These are phyloP conservation scores for Balearica regulorum DNA, from an alignment of 2,797 vertebrate species.

Conservation along the genomic window DNA sequence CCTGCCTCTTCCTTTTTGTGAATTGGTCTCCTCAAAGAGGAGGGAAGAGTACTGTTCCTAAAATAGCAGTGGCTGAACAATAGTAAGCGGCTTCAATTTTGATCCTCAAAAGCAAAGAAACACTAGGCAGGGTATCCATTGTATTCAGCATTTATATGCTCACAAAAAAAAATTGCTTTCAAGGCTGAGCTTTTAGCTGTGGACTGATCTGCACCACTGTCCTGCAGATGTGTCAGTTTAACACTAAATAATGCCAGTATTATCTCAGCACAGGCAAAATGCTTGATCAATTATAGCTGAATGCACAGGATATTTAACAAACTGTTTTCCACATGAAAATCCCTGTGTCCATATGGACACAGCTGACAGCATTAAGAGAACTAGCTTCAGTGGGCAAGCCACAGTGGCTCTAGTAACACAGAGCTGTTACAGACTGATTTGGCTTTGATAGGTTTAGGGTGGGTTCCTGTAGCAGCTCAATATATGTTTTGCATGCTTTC, in stretches of 20 bases:
- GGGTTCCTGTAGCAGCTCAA: neutral
- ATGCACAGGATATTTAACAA: neutral
- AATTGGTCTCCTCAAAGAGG: neutral
- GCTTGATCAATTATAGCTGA: neutral
- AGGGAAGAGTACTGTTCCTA: neutral
- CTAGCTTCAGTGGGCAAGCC: neutral
- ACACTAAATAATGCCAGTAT: neutral
- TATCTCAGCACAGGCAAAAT: neutral
- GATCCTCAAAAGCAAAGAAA: neutral
- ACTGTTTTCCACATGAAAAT: neutral
- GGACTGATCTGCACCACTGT: neutral
- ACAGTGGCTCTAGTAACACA: neutral
- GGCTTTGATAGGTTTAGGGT: neutral
- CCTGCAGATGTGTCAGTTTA: neutral
- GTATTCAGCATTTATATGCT: neutral
- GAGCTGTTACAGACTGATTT: neutral
- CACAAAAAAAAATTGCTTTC: neutral
- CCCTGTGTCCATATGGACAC: neutral
- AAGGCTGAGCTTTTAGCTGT: neutral
- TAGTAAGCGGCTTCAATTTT: neutral
- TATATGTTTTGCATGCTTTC: neutral
- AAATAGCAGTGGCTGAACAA: neutral
- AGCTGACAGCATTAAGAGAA: neutral
- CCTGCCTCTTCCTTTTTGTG: neutral
- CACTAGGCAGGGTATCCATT: neutral